A percentile compares a stretch with the other conserved stretches of the same genome.
Evolutionary conservation across 2,888 invertebrate genomes (phyloP).

Genomic region (Piscicola geometra): DNA sequence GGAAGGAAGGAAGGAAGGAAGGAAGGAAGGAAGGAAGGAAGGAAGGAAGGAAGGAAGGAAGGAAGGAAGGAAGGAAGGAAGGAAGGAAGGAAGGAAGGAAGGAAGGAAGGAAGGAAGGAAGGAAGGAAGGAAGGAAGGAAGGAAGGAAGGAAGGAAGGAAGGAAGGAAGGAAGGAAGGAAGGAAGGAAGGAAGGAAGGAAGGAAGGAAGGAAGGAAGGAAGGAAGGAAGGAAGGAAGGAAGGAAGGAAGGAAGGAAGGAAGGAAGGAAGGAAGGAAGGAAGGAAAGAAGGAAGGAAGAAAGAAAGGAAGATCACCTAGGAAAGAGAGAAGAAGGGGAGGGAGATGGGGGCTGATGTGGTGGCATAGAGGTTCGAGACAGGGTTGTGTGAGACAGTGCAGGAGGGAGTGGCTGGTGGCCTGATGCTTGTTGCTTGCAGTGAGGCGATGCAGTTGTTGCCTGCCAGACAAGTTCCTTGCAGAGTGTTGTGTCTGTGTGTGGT

Average conservation of each 20-base stretch:
- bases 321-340: not conserved
- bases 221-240: too few species aligned
- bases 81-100: not conserved
- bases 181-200: not conserved
- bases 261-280: too few species aligned
- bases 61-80: too few species aligned
- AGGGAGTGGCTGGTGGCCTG: not conserved
- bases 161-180: not conserved
- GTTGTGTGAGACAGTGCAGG: not conserved
- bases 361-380: not conserved
- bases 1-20: too few species aligned
- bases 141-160: not conserved
- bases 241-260: too few species aligned
- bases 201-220: too few species aligned
- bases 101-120: not conserved
- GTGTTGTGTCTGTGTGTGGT: conserved; percentile 10
- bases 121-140: not conserved
- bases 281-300: too few species aligned
- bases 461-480: not conserved
- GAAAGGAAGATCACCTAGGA: not conserved
- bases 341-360: not conserved
- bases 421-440: too few species aligned
- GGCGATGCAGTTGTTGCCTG: too few species aligned
- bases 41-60: too few species aligned
- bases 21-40: too few species aligned